phyloP scores from a whole-genome alignment of 2,113 vertebrate species.

The Oreochromis aureus region DNA sequence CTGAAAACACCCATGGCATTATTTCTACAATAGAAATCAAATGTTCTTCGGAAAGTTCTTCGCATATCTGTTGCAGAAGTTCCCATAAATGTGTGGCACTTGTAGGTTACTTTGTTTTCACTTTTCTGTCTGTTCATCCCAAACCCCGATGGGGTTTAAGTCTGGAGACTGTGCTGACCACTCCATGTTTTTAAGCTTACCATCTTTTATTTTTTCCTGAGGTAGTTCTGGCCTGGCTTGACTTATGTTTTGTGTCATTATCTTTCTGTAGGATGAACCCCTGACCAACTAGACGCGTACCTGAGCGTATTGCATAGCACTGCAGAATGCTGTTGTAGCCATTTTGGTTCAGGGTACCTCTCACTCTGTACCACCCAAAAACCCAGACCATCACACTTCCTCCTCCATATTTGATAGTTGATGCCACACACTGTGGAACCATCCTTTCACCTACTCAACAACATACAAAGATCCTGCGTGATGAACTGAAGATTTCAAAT shows the following conservation, averaged over 20 bases:
- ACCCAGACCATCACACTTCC: neutral
- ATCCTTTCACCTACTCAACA: neutral
- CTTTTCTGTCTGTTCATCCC: too few relatives aligned
- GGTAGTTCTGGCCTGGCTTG: neutral
- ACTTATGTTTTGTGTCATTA: neutral
- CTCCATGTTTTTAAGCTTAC: too few relatives aligned
- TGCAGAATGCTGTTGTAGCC: neutral
- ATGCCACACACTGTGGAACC: too few relatives aligned
- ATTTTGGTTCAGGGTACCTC: accelerated
- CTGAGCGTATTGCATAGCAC: accelerated
- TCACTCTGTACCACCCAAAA: neutral
- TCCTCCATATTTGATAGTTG: neutral
- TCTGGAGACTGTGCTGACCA: too few relatives aligned
- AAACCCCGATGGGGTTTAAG: too few relatives aligned
- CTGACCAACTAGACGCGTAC: neutral
- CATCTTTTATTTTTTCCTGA: neutral
- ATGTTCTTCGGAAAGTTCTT: too few relatives aligned
- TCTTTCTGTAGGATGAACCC: neutral
- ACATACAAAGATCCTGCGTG: accelerated
- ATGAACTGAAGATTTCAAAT: accelerated
- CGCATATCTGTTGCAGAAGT: too few relatives aligned
- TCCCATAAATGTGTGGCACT: too few relatives aligned
- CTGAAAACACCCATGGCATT: neutral
- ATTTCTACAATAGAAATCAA: too few relatives aligned
- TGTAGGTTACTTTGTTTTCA: too few relatives aligned